A percentile compares a stretch with the other conserved stretches of the same genome.
Conservation (phyloP, 2,113 vertebrate genomes). For the Cariama cristata region DNA sequence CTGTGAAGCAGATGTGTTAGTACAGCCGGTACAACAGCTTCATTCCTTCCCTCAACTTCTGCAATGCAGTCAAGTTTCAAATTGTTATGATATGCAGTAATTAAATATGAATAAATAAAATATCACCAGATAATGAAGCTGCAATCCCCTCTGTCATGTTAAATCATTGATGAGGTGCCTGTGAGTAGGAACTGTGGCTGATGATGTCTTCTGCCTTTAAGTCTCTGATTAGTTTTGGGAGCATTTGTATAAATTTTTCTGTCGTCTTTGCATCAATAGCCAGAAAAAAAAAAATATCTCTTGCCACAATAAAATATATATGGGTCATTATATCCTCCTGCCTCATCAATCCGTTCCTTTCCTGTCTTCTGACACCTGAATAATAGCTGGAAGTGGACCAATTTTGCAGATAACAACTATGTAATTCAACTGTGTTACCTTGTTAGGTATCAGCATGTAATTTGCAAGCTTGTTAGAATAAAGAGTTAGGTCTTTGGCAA, state of each 20-base stretch:
- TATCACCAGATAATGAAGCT: conserved; percentile 56
- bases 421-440: not conserved
- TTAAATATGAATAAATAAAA: conserved; percentile 68
- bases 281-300: not conserved
- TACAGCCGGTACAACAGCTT: conserved; percentile 14
- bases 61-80: conserved; percentile 26
- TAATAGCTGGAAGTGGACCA: not conserved
- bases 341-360: not conserved
- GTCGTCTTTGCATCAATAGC: not conserved
- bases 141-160: conserved; percentile 32
- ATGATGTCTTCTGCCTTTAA: not conserved
- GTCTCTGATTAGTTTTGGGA: not conserved
- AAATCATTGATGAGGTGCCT: conserved; percentile 61
- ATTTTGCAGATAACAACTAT: not conserved
- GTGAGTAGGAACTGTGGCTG: conserved; percentile 10
- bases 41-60: conserved; percentile 43
- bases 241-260: conserved; percentile 7
- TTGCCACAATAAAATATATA: not conserved
- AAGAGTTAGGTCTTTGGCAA: not conserved
- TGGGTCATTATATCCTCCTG: not conserved
- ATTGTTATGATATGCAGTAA: conserved; percentile 55
- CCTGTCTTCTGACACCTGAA: not conserved
- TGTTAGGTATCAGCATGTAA: not conserved
- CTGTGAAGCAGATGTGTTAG: conserved; percentile 72
- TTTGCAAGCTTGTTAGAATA: not conserved